phyloP scores from a whole-genome alignment of 2,888 invertebrate genomes.

The Melikaiella ostensackeni region DNA sequence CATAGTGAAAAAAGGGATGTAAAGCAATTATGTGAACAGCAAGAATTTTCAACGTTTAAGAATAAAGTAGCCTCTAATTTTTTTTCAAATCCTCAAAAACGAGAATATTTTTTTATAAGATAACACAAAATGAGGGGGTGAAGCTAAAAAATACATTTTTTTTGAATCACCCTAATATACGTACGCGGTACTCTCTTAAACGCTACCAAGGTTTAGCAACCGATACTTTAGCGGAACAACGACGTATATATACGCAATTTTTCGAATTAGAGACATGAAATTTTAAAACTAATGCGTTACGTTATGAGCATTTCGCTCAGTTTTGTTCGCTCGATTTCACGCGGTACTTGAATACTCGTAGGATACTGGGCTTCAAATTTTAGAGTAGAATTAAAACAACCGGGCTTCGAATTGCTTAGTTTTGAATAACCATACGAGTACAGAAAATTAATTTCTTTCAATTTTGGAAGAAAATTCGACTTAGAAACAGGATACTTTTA shows the following conservation, averaged over 20 bases:
- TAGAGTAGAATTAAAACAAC: conserved; percentile 17
- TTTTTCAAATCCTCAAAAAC: no score
- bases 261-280: conserved; percentile 61
- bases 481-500: neutral
- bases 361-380: conserved; percentile 24
- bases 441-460: neutral
- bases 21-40: no score
- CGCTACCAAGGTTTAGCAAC: conserved; percentile 67
- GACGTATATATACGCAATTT: conserved; percentile 54
- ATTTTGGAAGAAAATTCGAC: neutral
- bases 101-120: no score
- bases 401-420: conserved; percentile 21
- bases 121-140: no score
- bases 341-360: conserved; percentile 16
- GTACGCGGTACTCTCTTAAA: conserved; percentile 63
- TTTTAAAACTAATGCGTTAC: conserved; percentile 58
- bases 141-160: no score
- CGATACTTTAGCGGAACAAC: conserved; percentile 62
- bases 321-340: conserved; percentile 28
- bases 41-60: no score
- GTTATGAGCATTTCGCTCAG: conserved; percentile 48
- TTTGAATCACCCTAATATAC: conserved; percentile 39
- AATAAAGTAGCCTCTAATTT: no score
- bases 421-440: conserved; percentile 18
- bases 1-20: no score